phyloP scores from a whole-genome alignment of 2,888 invertebrate species.

The Herminia tarsipennalis region DNA sequence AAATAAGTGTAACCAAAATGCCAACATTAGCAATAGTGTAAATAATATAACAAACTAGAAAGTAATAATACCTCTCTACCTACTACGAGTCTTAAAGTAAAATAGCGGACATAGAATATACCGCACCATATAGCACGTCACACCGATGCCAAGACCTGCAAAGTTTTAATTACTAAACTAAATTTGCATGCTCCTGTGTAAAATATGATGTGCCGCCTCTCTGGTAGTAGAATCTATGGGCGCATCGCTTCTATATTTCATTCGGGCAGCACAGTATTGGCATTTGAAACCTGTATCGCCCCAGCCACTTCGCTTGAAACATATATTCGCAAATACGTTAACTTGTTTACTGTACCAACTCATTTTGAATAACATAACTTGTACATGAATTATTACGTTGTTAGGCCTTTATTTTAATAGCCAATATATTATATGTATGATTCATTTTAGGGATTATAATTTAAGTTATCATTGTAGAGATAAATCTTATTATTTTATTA shows the following conservation, averaged over 20 bases:
- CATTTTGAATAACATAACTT: slow-evolving; percentile 34
- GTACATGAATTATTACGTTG: slow-evolving; percentile 3
- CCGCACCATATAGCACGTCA: not conserved
- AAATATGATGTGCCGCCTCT: slow-evolving; percentile 29
- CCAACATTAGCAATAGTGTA: no score
- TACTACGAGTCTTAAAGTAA: no score
- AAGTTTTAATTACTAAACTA: slow-evolving; percentile 16
- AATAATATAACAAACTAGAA: no score
- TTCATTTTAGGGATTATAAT: no score
- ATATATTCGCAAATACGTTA: slow-evolving; percentile 53
- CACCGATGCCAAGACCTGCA: not conserved
- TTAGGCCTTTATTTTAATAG: not conserved
- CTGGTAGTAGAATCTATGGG: slow-evolving; percentile 44
- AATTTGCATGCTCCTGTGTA: slow-evolving; percentile 5
- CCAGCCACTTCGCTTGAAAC: slow-evolving; percentile 56
- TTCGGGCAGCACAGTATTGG: slow-evolving; percentile 68
- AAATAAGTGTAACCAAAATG: no score
- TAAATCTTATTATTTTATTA: no score
- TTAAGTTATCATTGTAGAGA: no score
- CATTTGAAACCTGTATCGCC: slow-evolving; percentile 67
- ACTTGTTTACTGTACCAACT: slow-evolving; percentile 43
- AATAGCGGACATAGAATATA: not conserved
- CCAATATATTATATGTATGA: not conserved
- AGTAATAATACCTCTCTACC: no score
- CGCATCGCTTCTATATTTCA: slow-evolving; percentile 68